Percentiles rank a stretch among this genome's conserved stretches.
phyloP scores from a whole-genome alignment of 2,888 invertebrate species.

The Apeira syringaria region DNA sequence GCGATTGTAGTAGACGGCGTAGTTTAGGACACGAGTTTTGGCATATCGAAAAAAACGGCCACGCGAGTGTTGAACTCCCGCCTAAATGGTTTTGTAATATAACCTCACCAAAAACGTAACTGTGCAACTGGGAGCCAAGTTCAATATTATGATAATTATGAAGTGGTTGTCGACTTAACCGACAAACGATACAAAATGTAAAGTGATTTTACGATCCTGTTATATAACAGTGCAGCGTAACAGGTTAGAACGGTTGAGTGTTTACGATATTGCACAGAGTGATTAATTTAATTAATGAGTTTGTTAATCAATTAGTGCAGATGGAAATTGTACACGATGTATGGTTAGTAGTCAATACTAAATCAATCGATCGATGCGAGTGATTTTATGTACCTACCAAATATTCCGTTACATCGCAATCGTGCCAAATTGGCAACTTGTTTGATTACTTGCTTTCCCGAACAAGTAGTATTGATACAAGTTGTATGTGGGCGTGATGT shows the following conservation, averaged over 20 bases:
- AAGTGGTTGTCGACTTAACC: no score
- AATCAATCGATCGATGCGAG: not conserved
- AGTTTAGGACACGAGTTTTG: not conserved
- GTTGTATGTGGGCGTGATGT: no score
- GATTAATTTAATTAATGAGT: not conserved
- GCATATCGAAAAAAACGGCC: no score
- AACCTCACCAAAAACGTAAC: no score
- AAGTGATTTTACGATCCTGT: slow-evolving; percentile 3
- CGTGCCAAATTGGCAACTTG: not conserved
- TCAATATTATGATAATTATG: no score
- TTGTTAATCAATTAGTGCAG: not conserved
- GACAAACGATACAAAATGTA: no score
- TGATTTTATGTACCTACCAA: not conserved
- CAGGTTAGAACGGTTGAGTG: not conserved
- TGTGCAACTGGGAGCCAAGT: no score
- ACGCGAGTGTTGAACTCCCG: no score
- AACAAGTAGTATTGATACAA: no score
- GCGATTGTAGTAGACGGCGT: slow-evolving; percentile 4
- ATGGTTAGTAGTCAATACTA: not conserved
- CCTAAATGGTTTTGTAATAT: no score
- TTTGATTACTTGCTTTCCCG: no score
- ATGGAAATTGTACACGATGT: not conserved
- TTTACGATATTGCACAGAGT: not conserved
- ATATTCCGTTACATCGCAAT: not conserved
- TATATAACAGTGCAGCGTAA: not conserved